These are phyloP conservation scores for Polyommatus icarus DNA, from an alignment of 2,888 invertebrate genomes.

Conservation along the genomic window DNA sequence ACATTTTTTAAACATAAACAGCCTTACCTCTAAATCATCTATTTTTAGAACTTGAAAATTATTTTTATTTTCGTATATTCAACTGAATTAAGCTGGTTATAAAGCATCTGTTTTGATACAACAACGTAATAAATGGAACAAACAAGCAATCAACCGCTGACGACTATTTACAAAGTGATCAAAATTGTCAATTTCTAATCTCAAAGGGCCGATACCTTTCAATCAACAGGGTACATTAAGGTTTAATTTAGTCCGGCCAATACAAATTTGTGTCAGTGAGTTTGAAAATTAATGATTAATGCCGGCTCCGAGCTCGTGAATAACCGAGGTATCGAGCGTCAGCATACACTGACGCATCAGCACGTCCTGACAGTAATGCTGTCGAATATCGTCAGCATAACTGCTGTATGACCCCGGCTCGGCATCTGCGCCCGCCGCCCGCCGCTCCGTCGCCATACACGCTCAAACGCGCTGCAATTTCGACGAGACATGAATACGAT, in stretches of 20 bases:
- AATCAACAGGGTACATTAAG: not conserved
- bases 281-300: slow-evolving; percentile 24
- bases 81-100: too few relatives aligned
- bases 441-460: slow-evolving; percentile 41
- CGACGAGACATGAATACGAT: slow-evolving; percentile 2
- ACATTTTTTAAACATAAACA: not conserved
- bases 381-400: slow-evolving; percentile 60
- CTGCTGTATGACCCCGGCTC: slow-evolving; percentile 42
- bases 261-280: slow-evolving; percentile 6
- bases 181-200: not conserved
- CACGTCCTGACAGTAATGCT: slow-evolving; percentile 61
- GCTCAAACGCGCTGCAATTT: slow-evolving; percentile 33
- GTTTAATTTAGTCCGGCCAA: slow-evolving; percentile 1
- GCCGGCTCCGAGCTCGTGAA: slow-evolving; percentile 24
- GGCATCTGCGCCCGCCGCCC: slow-evolving; percentile 19
- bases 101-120: not conserved
- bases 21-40: not conserved
- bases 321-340: slow-evolving; percentile 36
- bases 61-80: too few relatives aligned
- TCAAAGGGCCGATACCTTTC: not conserved
- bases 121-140: not conserved
- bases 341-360: slow-evolving; percentile 56
- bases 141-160: slow-evolving; percentile 9
- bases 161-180: not conserved
- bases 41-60: not conserved